Percentiles rank a stretch among this genome's conserved stretches.
Evolutionary conservation across 2,797 vertebrate species (phyloP).

Genomic region (Cossypha caffra): DNA sequence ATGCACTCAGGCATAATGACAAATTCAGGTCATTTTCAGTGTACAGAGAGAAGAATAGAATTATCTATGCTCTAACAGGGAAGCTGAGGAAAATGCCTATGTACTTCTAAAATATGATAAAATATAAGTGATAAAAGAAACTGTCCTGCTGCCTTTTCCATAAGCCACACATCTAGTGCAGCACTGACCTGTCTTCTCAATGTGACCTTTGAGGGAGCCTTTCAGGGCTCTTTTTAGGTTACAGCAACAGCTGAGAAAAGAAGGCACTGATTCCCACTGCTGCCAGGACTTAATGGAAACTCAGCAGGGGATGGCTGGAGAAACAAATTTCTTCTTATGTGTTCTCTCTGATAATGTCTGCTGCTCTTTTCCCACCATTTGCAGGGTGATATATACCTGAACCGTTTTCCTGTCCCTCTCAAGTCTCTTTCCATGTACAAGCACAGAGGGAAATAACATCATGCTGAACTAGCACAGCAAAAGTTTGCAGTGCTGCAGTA

Average conservation of each 20-base stretch:
- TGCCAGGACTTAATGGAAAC: slow-evolving; percentile 21
- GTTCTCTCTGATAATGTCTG: background rate
- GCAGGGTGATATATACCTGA: background rate
- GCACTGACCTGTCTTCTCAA: background rate
- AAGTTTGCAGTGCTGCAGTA: background rate
- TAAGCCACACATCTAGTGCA: background rate
- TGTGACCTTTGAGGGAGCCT: background rate
- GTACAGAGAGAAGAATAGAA: background rate
- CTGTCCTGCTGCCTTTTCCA: background rate
- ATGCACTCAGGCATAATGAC: background rate
- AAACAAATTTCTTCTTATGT: background rate
- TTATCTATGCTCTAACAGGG: background rate
- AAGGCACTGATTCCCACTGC: background rate
- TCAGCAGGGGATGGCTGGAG: background rate
- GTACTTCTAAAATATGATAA: background rate
- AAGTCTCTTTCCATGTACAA: background rate
- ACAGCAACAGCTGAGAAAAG: slow-evolving; percentile 46
- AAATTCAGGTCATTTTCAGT: background rate
- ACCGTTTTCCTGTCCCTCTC: background rate
- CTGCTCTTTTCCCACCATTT: background rate
- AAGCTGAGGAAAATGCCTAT: background rate
- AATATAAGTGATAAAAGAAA: background rate
- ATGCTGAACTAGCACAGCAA: background rate
- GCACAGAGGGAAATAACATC: background rate
- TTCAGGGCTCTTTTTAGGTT: background rate